A percentile compares a stretch with the other conserved stretches of the same genome.
Evolutionary conservation across 2,113 vertebrate species (phyloP).

Genomic region (Aleadryas rufinucha): DNA sequence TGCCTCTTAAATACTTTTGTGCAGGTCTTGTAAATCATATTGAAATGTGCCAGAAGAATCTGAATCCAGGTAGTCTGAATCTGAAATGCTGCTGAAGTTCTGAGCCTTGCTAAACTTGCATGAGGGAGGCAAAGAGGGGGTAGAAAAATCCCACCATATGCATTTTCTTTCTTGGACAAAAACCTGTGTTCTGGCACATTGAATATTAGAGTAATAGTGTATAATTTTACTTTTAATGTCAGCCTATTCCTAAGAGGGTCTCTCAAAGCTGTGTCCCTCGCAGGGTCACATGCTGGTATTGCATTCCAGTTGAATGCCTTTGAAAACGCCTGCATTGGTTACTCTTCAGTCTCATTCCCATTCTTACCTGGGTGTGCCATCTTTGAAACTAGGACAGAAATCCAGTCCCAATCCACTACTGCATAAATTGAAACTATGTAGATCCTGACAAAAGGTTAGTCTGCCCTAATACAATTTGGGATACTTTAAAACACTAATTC

Average conservation of each 20-base stretch:
- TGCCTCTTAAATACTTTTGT: neutral
- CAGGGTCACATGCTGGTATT: neutral
- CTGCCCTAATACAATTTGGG: neutral
- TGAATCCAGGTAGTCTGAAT: neutral
- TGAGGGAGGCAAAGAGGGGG: neutral
- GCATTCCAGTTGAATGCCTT: neutral
- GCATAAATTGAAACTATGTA: neutral
- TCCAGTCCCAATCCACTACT: neutral
- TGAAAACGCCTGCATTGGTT: neutral
- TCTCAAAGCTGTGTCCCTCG: rapidly evolving
- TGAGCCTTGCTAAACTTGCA: neutral
- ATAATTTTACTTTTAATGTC: neutral
- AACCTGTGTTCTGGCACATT: neutral
- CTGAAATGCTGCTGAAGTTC: neutral
- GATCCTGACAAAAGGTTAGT: neutral
- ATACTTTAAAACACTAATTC: neutral
- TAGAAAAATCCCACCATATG: neutral
- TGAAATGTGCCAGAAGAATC: neutral
- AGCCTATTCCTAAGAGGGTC: neutral
- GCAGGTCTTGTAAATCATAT: neutral
- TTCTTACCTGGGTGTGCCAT: neutral
- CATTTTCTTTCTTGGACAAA: neutral
- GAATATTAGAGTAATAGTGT: neutral
- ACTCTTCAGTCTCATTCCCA: neutral
- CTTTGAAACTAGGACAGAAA: neutral